Conservation (phyloP, 2,888 invertebrate species). For the Cephus spinipes region DNA sequence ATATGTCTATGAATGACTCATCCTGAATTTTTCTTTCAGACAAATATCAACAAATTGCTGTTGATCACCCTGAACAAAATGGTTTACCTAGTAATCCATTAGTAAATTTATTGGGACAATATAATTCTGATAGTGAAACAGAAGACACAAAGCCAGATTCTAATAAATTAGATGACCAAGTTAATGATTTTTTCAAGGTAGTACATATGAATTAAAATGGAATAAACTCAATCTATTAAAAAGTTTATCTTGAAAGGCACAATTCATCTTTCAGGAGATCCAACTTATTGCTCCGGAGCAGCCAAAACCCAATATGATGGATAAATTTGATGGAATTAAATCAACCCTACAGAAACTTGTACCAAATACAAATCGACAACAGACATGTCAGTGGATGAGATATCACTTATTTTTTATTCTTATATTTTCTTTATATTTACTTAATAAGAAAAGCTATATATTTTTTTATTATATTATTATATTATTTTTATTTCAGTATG, state of each 20-base stretch:
- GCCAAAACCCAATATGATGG: constrained; percentile 18
- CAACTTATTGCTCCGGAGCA: constrained; percentile 55
- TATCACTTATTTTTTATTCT: not conserved
- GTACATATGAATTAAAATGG: not conserved
- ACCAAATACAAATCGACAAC: not conserved
- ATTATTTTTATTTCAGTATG: constrained; percentile 66
- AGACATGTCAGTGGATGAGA: not conserved
- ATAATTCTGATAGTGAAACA: constrained; percentile 60
- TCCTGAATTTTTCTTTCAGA: constrained; percentile 26
- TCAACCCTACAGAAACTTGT: constrained; percentile 4
- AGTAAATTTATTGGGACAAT: constrained; percentile 57
- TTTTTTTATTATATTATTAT: not conserved
- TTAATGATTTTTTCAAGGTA: constrained; percentile 61
- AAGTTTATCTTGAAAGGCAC: not conserved
- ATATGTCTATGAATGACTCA: not conserved
- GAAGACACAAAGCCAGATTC: constrained; percentile 47
- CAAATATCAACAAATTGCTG: constrained; percentile 43
- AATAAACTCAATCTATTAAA: not conserved
- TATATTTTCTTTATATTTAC: not conserved
- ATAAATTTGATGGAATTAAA: constrained; percentile 6
- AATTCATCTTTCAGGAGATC: constrained; percentile 50
- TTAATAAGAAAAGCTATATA: not conserved
- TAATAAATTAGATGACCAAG: constrained; percentile 56
- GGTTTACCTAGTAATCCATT: constrained; percentile 54
- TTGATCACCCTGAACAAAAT: constrained; percentile 46